These are phyloP conservation scores for Drosophila nebulosa DNA, from an alignment of 1,140 invertebrate species.

Conservation along the genomic window DNA sequence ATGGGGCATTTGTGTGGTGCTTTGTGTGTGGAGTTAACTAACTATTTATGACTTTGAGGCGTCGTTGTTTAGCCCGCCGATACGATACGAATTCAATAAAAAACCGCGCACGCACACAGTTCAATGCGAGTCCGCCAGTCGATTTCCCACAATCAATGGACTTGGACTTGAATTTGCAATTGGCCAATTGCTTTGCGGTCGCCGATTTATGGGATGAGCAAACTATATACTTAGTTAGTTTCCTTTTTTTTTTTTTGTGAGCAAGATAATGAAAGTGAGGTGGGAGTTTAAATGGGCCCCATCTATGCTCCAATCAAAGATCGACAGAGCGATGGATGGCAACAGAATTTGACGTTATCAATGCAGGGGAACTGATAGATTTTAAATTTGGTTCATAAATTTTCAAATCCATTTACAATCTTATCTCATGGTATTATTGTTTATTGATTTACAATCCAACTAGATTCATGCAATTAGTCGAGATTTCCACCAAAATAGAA, in stretches of 20 bases:
- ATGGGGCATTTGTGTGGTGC: neutral
- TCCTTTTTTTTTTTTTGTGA: neutral
- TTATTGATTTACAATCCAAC: constrained; percentile 32
- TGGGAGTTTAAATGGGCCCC: neutral
- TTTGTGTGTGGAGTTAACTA: neutral
- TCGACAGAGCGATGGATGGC: no score
- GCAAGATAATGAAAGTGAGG: constrained; percentile 37
- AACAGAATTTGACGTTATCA: no score
- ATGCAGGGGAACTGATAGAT: no score
- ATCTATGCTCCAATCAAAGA: neutral
- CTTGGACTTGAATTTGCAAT: constrained; percentile 51
- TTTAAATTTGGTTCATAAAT: no score
- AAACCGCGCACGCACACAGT: constrained; percentile 41
- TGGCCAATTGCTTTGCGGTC: constrained; percentile 50
- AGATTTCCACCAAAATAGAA: neutral
- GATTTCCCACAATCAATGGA: constrained; percentile 68
- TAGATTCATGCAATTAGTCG: constrained; percentile 23
- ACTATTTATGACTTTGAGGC: constrained; percentile 53
- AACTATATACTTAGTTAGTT: constrained; percentile 33
- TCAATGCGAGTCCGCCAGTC: constrained; percentile 47
- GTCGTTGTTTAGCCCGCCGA: constrained; percentile 10
- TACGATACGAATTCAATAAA: constrained; percentile 56
- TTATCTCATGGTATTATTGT: constrained; percentile 9
- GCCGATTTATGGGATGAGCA: constrained; percentile 48
- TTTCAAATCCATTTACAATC: neutral